These are phyloP conservation scores for Urocyon cinereoargenteus DNA, from an alignment of 2,797 vertebrate genomes.

Conservation along the genomic window DNA sequence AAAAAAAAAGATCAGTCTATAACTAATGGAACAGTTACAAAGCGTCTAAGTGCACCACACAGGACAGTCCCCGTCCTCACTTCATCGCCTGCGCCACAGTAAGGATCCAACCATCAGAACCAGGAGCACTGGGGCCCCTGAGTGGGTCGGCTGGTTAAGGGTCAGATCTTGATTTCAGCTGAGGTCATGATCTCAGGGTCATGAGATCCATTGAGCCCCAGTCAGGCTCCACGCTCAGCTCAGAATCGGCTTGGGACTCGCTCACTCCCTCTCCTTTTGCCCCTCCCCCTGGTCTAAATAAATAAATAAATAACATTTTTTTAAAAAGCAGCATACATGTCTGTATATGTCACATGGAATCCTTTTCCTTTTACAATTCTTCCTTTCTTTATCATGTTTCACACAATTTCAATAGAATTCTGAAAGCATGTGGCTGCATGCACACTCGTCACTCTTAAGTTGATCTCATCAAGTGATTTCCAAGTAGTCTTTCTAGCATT, in stretches of 20 bases:
- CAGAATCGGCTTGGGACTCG: background rate
- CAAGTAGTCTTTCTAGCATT: background rate
- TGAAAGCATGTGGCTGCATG: background rate
- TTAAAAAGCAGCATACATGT: background rate
- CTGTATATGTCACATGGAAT: background rate
- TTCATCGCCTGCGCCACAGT: background rate
- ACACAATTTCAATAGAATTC: slow-evolving; percentile 25
- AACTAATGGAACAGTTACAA: background rate
- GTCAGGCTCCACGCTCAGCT: background rate
- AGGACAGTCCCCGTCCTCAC: background rate
- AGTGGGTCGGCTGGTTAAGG: background rate
- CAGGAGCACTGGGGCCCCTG: background rate
- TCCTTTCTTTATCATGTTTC: background rate
- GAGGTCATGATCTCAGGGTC: background rate
- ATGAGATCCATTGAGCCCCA: background rate
- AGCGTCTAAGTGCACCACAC: background rate
- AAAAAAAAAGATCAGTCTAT: background rate
- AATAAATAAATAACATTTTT: too few relatives aligned
- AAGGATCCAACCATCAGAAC: background rate
- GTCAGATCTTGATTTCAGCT: background rate
- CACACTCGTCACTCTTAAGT: background rate
- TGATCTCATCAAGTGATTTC: background rate
- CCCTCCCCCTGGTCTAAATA: background rate
- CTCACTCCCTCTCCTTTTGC: background rate
- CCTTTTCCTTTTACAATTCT: background rate